Base-by-base conservation (phyloP, 1,140 invertebrate species). In the Lerema accius region DNA sequence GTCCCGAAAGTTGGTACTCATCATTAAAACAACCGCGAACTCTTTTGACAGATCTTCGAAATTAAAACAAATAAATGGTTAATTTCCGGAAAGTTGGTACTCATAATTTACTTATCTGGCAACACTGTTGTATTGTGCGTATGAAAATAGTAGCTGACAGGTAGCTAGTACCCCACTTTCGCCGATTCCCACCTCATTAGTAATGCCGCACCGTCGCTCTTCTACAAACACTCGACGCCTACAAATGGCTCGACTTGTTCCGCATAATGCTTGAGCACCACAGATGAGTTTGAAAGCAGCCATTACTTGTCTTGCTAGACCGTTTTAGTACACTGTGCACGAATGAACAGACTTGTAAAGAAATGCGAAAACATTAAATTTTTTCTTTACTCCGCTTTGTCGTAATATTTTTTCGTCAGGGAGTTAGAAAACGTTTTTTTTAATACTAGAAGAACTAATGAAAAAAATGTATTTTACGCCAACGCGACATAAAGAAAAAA, bases 111-210 rank as follows among this genome's bases (percentile, higher is more conserved):
- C 7, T 10, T 23, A 35, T 15, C 49, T 32, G 45, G 39, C 48
- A 28, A 17, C 7, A 19, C 19, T 7, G 15, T 3, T 15, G 26
- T 17, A 28, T 13, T 10, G 46, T 50, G 40, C 42, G 50, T 61
- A 71, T 60, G 14, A 51, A 23, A 49, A 53, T n/a, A 51, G 48
- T 39, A 32, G 45, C 32, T 7, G 28, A 37, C 35, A 60, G n/a
- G n/a, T n/a, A n/a, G n/a, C n/a, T n/a, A n/a, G 48, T 46, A 49
- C 32, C 17, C 66, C 45, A 61, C 82, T 82, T 84, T 80, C 78
- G 67, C 79, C 80, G 61, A 78, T 82, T 76, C 76, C 65, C 69
- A 66, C 61, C 83, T 86, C 83, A 86, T 86, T 86, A 86, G 78
- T 65, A 65, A 81, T 80, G 80, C 81, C 78, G 65, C 67, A 72